Percentiles rank a stretch among this genome's conserved stretches.
phyloP scores from a whole-genome alignment of 1,140 invertebrate species.

The Bombus confusus region DNA sequence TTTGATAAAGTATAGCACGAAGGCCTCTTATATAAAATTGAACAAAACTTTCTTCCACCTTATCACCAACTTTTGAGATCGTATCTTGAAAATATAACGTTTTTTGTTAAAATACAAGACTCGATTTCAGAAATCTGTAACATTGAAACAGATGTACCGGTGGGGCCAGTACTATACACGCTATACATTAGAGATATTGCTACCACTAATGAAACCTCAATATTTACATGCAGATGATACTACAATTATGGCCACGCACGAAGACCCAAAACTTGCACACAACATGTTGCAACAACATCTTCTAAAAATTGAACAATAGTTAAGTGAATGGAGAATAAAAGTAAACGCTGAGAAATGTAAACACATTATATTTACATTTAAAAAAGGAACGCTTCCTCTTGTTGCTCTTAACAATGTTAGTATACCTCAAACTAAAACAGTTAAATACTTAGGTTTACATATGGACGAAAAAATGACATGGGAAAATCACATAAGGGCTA shows the following conservation, averaged over 20 bases:
- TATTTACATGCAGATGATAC: not conserved
- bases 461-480: not conserved
- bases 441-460: not conserved
- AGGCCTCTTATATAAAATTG: not conserved
- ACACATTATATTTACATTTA: not conserved
- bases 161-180: not conserved
- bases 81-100: no score
- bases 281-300: not conserved
- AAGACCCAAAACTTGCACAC: not conserved
- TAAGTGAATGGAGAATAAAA: not conserved
- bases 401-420: not conserved
- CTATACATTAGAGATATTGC: not conserved
- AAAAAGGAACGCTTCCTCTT: not conserved
- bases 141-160: not conserved
- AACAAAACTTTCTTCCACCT: no score
- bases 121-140: not conserved
- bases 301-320: not conserved
- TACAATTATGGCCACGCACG: not conserved
- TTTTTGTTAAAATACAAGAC: not conserved
- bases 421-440: not conserved
- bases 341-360: not conserved
- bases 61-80: no score
- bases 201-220: not conserved
- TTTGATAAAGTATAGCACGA: not conserved
- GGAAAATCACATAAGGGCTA: not conserved